Evolutionary conservation across 2,797 vertebrate species (phyloP).

Genomic region (Uromys caudimaculatus): DNA sequence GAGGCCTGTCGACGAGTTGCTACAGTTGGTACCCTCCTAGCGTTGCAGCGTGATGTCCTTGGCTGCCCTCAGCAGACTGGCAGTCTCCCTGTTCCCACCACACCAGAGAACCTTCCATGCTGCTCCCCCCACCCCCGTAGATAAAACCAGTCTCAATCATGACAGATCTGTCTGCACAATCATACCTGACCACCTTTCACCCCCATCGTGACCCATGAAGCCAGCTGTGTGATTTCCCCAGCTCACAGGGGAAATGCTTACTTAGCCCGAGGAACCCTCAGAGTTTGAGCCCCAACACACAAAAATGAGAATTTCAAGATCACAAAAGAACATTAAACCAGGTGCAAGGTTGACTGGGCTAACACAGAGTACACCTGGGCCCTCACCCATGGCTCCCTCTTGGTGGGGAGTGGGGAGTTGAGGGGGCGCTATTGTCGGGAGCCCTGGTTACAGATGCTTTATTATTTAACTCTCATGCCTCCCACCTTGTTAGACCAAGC

Average conservation of each 20-base stretch:
- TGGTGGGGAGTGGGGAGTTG: no score
- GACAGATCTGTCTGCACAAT: background rate
- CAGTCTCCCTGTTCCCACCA: background rate
- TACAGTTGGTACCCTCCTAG: no score
- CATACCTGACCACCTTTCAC: background rate
- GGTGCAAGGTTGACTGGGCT: background rate
- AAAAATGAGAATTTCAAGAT: background rate
- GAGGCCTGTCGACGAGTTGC: no score
- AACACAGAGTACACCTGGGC: rapidly evolving
- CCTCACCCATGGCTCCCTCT: rapidly evolving
- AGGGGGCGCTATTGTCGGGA: background rate
- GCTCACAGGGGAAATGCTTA: background rate
- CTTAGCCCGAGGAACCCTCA: background rate
- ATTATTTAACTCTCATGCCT: background rate
- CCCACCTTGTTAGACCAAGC: background rate
- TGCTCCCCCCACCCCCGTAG: background rate
- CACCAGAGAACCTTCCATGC: background rate
- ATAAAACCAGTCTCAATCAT: background rate
- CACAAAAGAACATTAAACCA: background rate
- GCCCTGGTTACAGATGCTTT: no score
- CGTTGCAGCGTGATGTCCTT: background rate
- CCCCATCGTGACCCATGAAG: background rate
- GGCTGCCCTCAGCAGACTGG: no score
- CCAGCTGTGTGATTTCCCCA: background rate
- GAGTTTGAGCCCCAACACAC: background rate